A percentile compares a stretch with the other conserved stretches of the same genome.
Evolutionary conservation across 2,113 vertebrate species (phyloP).

Genomic region (Chloebia gouldiae): DNA sequence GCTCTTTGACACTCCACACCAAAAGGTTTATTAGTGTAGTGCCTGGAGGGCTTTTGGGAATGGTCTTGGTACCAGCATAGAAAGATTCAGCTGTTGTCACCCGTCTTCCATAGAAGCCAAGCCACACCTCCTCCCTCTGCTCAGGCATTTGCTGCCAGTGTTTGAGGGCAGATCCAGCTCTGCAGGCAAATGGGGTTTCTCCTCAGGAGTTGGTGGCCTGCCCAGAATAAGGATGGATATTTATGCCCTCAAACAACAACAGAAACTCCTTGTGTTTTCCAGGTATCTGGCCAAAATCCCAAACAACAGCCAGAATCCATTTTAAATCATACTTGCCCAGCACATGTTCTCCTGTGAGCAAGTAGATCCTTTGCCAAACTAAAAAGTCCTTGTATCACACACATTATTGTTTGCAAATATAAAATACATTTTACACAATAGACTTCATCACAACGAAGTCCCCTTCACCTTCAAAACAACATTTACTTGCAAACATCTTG

Average conservation of each 20-base stretch:
- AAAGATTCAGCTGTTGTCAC: neutral
- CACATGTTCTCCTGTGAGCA: neutral
- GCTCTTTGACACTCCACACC: neutral
- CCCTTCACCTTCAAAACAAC: neutral
- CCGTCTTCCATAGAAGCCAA: neutral
- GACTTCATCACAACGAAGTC: neutral
- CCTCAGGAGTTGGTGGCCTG: constrained; percentile 18
- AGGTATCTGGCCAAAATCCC: neutral
- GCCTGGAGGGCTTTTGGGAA: neutral
- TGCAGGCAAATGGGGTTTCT: neutral
- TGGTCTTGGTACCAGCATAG: neutral
- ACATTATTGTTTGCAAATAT: neutral
- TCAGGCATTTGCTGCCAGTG: neutral
- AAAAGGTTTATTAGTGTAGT: neutral
- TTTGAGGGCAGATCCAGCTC: neutral
- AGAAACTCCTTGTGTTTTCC: neutral
- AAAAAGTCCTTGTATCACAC: neutral
- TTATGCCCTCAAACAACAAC: neutral
- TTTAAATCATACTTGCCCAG: neutral
- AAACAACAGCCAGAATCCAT: neutral
- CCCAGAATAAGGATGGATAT: neutral
- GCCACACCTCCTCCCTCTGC: neutral
- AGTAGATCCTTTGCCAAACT: neutral
- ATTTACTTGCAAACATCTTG: neutral
- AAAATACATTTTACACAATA: neutral